Base-by-base conservation (phyloP, 92 coral and sea anemone species). In the Blastomussa wellsi region DNA sequence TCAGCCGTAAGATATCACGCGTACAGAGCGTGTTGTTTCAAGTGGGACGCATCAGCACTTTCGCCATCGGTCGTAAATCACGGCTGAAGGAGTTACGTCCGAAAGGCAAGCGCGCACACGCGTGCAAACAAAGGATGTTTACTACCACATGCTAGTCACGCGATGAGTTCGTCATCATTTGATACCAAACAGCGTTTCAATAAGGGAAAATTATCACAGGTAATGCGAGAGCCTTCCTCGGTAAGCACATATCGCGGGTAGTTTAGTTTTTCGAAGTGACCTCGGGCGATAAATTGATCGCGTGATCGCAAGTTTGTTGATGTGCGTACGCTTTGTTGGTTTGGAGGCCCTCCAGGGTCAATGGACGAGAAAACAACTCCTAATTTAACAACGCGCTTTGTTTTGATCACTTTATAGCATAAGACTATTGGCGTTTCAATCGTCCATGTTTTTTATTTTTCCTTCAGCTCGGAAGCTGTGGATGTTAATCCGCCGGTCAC, bases 361-460 rank as follows among this genome's bases (percentile, higher is more conserved):
- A 33, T 75, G 31, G 59, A 83, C 72, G 47, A 83, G 80, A 83
- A 83, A 74, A 83, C 87, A 74, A 74, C 74, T 39, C 26, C 62
- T 74, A 83, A 74, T 75, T 74, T 14, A 42, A 83, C 87, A 83
- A 74, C 37, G 67, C 41, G 80, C 81, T 74, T 74, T 83, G 87
- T 74, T 83, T 83, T 74, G 31, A 16, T 35, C 80, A 55, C 74
- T 74, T 83, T 65, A 74, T 62, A 74, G 87, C 74, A 74, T 83
- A 59, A 74, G 48, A 7, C 74, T 62, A 47, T 55, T 73, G 55
- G 44, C 60, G 57, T 20, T 59, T 37, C 38, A 22, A 37, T 52
- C 32, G 28, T 69, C 31, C 28, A 41, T 82, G 79, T 82, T 82
- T 59, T 26, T 73, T 26, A 55, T 59, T 83, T 60, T 38, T 28